Percentiles rank a stretch among this genome's conserved stretches.
These are phyloP conservation scores for Chaetops frenatus DNA, from an alignment of 2,113 vertebrate species.

Conservation along the genomic window DNA sequence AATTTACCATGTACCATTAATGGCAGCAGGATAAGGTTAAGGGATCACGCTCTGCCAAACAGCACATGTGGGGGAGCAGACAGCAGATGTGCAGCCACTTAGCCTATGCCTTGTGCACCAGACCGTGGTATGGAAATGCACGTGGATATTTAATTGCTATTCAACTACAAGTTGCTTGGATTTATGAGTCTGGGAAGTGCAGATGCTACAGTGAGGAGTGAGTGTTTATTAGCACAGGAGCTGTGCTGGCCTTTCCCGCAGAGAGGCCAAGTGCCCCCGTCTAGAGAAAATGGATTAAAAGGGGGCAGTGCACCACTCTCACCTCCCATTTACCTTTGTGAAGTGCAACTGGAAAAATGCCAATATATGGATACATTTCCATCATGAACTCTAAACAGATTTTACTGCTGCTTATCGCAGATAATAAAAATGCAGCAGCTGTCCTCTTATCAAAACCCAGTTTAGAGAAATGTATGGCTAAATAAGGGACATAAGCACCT, in stretches of 20 bases:
- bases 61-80: background rate
- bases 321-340: slow-evolving; percentile 10
- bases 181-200: slow-evolving; percentile 18
- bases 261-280: background rate
- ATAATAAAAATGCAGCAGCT: slow-evolving; percentile 7
- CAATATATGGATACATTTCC: background rate
- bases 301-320: background rate
- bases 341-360: slow-evolving; percentile 14
- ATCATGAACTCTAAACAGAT: background rate
- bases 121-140: background rate
- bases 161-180: slow-evolving; percentile 28
- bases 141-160: slow-evolving; percentile 36
- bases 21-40: background rate
- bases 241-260: background rate
- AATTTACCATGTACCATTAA: background rate
- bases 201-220: slow-evolving; percentile 16
- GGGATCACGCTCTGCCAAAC: background rate
- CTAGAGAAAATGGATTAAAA: slow-evolving; percentile 15
- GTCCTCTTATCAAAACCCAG: background rate
- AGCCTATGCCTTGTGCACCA: background rate
- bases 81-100: slow-evolving; percentile 13
- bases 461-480: background rate
- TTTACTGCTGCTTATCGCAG: background rate
- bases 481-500: background rate
- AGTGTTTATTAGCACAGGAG: slow-evolving; percentile 26